Evolutionary conservation across 2,888 invertebrate genomes (phyloP), one percentile per base, ranked within the genome.

Genomic region (Cerastis rubricosa): DNA sequence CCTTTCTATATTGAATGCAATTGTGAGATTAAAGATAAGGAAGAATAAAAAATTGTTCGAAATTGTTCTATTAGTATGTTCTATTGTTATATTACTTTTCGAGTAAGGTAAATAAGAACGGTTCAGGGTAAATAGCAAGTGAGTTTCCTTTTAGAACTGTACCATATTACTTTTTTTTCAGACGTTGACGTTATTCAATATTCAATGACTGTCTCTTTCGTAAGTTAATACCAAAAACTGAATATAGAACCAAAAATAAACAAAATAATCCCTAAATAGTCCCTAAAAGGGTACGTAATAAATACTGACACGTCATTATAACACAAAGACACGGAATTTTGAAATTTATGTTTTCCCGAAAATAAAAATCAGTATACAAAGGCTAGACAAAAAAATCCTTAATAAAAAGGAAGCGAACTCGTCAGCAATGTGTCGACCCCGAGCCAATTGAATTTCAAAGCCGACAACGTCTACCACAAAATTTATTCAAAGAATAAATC

Each of bases 401-500:
- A 92, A 94, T 91, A 94, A 93, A 93, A 94, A 92, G 90, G 91
- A 93, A 93, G 92, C 91, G 89, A 93, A 93, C 93, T 95, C 95
- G 94, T 95, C 95, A 94, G 94, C 94, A 94, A 95, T 95, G 95
- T 96, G 95, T 95, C 96, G 94, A 95, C 95, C 93, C 91, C 89
- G 91, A 94, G 93, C 95, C 96, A 96, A 96, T 96, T 96, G 96
- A 96, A 96, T 96, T 96, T 96, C 96, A 96, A 96, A 96, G 96
- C 95, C 94, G 94, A 94, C 95, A 95, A 94, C 95, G 93, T 94
- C 94, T 94, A 96, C 96, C 96, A 94, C 96, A 93, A 96, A 96
- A 95, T 96, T 95, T 96, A 96, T 96, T 96, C 96, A 96, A 96
- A 96, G 96, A 96, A 96, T 96, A 96, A 96, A 96, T 96, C 96